These are phyloP conservation scores for Colius striatus DNA, from an alignment of 2,113 vertebrate genomes.

Conservation along the genomic window DNA sequence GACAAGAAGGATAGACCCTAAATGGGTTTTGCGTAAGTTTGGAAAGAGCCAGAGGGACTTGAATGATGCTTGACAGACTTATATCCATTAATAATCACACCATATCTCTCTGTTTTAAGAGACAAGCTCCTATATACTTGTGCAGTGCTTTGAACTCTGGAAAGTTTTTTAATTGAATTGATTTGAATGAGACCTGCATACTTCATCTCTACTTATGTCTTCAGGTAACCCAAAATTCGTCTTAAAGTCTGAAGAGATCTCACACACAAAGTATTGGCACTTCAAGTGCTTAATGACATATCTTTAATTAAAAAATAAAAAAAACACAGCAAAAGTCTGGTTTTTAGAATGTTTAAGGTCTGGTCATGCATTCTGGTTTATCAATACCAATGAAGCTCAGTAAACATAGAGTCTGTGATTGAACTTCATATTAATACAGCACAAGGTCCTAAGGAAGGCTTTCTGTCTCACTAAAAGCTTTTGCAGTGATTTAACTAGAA, in stretches of 20 bases:
- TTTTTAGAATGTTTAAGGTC: neutral
- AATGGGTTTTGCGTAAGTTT: neutral
- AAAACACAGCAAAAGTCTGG: neutral
- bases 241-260: constrained; percentile 11
- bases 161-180: neutral
- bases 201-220: neutral
- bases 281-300: neutral
- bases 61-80: neutral
- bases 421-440: neutral
- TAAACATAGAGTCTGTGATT: neutral
- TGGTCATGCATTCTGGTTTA: neutral
- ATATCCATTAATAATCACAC: neutral
- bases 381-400: neutral
- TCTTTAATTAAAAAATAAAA: neutral
- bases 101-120: neutral
- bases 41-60: neutral
- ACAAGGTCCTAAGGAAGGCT: neutral
- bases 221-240: constrained; percentile 1
- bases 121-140: neutral
- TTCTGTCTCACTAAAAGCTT: constrained; percentile 5
- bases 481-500: constrained; percentile 27
- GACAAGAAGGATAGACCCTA: neutral
- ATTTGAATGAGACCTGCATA: neutral
- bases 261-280: neutral
- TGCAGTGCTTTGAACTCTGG: neutral